Base-by-base conservation (phyloP, 2,888 invertebrate species). In the Drepana falcataria region DNA sequence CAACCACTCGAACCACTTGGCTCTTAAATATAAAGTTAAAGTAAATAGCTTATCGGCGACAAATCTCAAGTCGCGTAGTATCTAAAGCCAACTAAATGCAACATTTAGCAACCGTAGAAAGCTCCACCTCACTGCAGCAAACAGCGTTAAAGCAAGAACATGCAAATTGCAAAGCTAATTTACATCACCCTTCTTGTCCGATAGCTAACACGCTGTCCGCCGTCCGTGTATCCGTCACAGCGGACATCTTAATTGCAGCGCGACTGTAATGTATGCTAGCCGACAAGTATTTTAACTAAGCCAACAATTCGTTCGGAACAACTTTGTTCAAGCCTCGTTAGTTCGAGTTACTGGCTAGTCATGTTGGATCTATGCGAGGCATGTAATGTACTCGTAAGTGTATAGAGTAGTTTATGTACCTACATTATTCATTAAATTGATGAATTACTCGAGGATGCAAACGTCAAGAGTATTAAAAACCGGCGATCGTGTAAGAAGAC, bases 191-290 rank as follows among this genome's bases (percentile, higher is more conserved):
- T 49, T 56, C 48, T 34, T 41, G 35, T 44, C 55, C 58, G 58
- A 58, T 58, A 58, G 49, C 52, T 49, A 51, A 51, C 51, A 51
- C 51, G 51, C 55, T 53, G 58, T 55, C 53, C 47, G 49, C 41
- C 63, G 65, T 61, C 63, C 63, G 60, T 60, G 66, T 61, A 59
- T 64, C 64, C 59, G 65, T 63, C 69, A 59, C 52, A 44, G 21
- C 57, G 58, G 75, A 76, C 73, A 73, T 70, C 65, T 71, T 75
- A 73, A 76, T 76, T 74, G 68, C 71, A 63, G 61, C 60, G 64
- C 59, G 64, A 61, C 60, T 55, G 57, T 59, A 40, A 51, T 51
- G 51, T 51, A 51, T 51, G 41, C 51, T 40, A 53, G 56, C 61
- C 52, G 49, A 53, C 54, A 56, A 51, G 51, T 57, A 51, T 56